phyloP scores from a whole-genome alignment of 2,888 invertebrate genomes.

The Drosophila neotestacea region DNA sequence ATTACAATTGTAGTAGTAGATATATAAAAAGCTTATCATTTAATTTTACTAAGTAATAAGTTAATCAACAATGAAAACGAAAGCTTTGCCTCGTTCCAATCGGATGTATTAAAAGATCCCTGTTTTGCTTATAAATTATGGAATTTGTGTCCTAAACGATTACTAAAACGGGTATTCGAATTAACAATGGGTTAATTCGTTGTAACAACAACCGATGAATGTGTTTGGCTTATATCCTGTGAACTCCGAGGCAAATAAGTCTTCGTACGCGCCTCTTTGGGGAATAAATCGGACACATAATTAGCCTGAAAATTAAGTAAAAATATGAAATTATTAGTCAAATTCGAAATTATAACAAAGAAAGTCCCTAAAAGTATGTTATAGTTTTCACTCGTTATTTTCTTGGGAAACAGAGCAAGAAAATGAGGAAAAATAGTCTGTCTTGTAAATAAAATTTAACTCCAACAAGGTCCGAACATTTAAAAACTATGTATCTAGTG shows the following conservation, averaged over 20 bases:
- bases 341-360: background rate
- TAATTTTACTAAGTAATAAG: slow-evolving; percentile 22
- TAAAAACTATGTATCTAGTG: no score
- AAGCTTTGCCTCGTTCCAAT: slow-evolving; percentile 55
- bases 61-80: slow-evolving; percentile 24
- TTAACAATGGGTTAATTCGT: slow-evolving; percentile 53
- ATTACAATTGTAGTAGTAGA: background rate
- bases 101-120: slow-evolving; percentile 19
- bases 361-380: slow-evolving; percentile 68
- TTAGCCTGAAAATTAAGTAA: slow-evolving; percentile 80
- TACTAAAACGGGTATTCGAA: slow-evolving; percentile 16
- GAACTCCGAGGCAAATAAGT: slow-evolving; percentile 76
- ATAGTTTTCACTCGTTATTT: background rate
- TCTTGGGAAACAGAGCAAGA: background rate
- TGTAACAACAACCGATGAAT: slow-evolving; percentile 56
- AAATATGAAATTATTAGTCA: background rate
- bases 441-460: no score
- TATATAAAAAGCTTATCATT: slow-evolving; percentile 1
- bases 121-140: slow-evolving; percentile 59
- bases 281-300: slow-evolving; percentile 83
- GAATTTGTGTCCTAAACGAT: slow-evolving; percentile 60
- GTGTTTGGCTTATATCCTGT: slow-evolving; percentile 76
- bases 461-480: no score
- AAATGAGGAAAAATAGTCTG: background rate
- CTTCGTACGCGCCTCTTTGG: slow-evolving; percentile 54